phyloP scores from a whole-genome alignment of 2,113 vertebrate genomes.

The Oryzias curvinotus region DNA sequence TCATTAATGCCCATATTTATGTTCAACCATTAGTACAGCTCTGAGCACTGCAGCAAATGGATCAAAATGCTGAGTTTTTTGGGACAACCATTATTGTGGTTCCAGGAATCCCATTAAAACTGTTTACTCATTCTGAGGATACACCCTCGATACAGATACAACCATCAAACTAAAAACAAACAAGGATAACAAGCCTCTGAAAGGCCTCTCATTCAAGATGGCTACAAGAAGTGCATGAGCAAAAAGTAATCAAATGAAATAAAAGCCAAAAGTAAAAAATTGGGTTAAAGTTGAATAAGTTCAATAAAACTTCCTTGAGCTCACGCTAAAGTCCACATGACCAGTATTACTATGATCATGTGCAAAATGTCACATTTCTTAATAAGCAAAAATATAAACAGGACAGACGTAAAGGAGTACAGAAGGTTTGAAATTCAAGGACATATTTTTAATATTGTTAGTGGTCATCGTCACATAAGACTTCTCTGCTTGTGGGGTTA shows the following conservation, averaged over 20 bases:
- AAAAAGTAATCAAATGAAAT: conserved; percentile 3
- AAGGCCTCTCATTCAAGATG: conserved; percentile 5
- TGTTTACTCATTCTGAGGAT: conserved; percentile 49
- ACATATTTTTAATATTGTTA: not conserved
- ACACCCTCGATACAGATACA: conserved; percentile 18
- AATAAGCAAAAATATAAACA: conserved; percentile 1
- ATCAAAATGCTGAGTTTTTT: not conserved
- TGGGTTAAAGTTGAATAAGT: conserved; percentile 38
- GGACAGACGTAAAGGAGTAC: not conserved
- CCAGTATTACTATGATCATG: conserved; percentile 14
- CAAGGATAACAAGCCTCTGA: conserved; percentile 31
- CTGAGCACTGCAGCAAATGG: too few species aligned
- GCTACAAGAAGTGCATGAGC: conserved; percentile 3
- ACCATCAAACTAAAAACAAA: not conserved
- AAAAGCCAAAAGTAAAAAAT: conserved; percentile 20
- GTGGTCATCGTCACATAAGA: not conserved
- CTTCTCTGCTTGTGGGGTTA: not conserved
- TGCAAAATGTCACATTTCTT: conserved; percentile 16
- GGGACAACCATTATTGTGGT: conserved; percentile 13
- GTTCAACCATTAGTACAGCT: too few species aligned
- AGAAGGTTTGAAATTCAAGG: not conserved
- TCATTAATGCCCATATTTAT: too few species aligned
- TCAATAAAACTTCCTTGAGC: conserved; percentile 1
- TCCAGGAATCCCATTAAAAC: conserved; percentile 57
- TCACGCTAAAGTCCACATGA: conserved; percentile 12